Percentiles rank a stretch among this genome's conserved stretches.
These are phyloP conservation scores for Alectura lathami DNA, from an alignment of 2,113 vertebrate species.

Conservation along the genomic window DNA sequence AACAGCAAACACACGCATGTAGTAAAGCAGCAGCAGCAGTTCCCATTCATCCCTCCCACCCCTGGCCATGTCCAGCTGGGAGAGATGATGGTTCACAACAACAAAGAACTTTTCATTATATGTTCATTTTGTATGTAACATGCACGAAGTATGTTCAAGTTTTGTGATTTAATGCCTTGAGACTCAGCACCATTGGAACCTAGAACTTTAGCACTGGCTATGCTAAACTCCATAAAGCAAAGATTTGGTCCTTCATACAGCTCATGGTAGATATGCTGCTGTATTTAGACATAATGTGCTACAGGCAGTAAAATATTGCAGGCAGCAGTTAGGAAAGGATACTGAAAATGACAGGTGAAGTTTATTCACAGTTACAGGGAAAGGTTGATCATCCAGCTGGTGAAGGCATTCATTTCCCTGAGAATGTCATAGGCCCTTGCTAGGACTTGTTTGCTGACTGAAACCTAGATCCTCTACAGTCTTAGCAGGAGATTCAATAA, in stretches of 20 bases:
- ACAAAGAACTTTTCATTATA: not conserved
- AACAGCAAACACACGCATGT: not conserved
- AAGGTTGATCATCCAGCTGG: not conserved
- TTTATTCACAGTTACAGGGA: not conserved
- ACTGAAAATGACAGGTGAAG: not conserved
- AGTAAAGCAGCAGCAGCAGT: not conserved
- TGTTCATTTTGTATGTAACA: not conserved
- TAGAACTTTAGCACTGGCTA: not conserved
- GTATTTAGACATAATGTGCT: not conserved
- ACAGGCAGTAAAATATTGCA: not conserved
- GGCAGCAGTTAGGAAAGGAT: not conserved
- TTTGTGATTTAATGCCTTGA: not conserved
- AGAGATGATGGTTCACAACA: not conserved
- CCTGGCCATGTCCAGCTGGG: no score
- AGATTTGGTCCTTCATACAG: not conserved
- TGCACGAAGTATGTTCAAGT: not conserved
- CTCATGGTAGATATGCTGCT: not conserved
- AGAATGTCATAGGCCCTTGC: not conserved
- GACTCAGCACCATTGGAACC: not conserved
- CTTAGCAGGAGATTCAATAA: not conserved
- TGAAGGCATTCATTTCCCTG: not conserved
- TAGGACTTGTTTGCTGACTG: not conserved
- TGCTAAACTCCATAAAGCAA: not conserved
- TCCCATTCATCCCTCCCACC: not conserved
- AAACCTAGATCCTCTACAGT: not conserved